Evolutionary conservation across 2,888 invertebrate genomes (phyloP), one percentile per base, ranked within the genome.

Genomic region (Polydrusus pterygomalis): DNA sequence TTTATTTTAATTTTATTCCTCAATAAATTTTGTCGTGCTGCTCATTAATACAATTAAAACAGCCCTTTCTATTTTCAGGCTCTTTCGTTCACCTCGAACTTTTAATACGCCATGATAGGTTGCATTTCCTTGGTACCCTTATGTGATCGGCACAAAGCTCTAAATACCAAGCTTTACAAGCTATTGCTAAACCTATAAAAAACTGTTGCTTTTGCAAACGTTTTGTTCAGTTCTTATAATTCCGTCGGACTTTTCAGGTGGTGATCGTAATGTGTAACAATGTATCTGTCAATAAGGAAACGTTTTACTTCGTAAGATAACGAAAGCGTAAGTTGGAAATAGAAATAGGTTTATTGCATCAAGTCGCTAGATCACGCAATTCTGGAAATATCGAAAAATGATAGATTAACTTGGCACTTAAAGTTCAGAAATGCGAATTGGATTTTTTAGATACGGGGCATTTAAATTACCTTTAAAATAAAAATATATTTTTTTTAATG

Each of bases 51-150:
- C n/a, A 56, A 56, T 56, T 56, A 56, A 30, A 56, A 56, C 34
- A 34, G 34, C 56, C 25, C 67, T 18, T 34, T 67, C 67, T 67
- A 38, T 67, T 67, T 67, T 67, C 38, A 67, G 45, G 47, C 47
- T 64, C 47, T 64, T 64, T 18, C 51, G 54, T 70, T 74, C 63
- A 74, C 75, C 75, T 75, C 75, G 75, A 75, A 70, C 70, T 75
- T 45, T 70, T 25, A 63, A 65, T 65, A 56, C 64, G 64, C 49
- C 70, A 49, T 20, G 64, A 62, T 65, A 70, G 45, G 77, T 68
- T 81, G 81, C 81, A 82, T 83, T 81, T 82, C 83, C 82, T 84
- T 83, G 84, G 85, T 84, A 79, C 82, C 82, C 70, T 65, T 75
- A 77, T 74, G 85, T 82, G 78, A 83, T 77, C 77, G 82, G 83